Evolutionary conservation across 2,797 vertebrate genomes (phyloP).

Genomic region (Trachops cirrhosus): DNA sequence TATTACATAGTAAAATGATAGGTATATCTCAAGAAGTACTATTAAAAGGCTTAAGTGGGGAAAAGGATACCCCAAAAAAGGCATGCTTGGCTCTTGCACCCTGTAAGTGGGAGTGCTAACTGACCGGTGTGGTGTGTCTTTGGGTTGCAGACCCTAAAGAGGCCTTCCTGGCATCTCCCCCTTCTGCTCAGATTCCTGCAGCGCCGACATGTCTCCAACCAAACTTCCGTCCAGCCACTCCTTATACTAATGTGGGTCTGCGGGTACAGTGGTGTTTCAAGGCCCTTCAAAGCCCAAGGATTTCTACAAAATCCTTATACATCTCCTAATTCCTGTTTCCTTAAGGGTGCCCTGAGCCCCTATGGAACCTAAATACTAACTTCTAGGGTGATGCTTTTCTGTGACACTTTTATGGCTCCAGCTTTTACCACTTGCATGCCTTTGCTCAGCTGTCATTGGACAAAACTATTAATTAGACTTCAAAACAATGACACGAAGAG

Average conservation of each 20-base stretch:
- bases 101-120: background rate
- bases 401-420: background rate
- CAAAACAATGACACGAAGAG: background rate
- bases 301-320: background rate
- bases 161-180: background rate
- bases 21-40: background rate
- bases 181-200: background rate
- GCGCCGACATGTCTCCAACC: background rate
- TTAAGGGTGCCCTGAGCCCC: background rate
- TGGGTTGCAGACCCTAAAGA: background rate
- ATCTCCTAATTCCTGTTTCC: background rate
- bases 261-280: background rate
- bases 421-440: background rate
- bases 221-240: background rate
- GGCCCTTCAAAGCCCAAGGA: background rate
- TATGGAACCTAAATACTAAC: background rate
- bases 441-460: background rate
- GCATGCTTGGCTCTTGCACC: background rate
- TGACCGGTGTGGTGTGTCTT: fast-evolving
- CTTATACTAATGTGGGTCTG: too few relatives aligned
- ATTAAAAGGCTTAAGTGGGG: background rate
- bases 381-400: background rate
- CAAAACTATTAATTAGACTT: background rate
- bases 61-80: background rate
- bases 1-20: background rate